Conservation (phyloP, 2,113 vertebrate genomes). For the Trichomycterus rosablanca region DNA sequence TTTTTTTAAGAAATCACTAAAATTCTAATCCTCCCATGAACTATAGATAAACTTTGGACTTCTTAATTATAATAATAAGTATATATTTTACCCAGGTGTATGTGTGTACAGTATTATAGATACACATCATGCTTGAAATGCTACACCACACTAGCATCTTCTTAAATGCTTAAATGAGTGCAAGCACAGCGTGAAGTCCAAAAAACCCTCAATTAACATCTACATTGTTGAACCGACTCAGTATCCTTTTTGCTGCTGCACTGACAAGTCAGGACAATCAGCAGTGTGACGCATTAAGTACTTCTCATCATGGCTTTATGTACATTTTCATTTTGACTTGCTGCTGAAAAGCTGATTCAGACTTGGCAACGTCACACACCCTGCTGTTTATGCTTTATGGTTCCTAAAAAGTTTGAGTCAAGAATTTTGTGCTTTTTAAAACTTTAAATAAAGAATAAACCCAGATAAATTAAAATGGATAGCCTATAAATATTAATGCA, state of each 20-base stretch:
- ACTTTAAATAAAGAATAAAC: constrained; percentile 2
- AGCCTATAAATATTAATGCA: constrained; percentile 28
- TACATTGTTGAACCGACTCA: background rate
- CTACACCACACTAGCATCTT: constrained; percentile 9
- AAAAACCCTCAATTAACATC: background rate
- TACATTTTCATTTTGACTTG: background rate
- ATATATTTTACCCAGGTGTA: too few relatives aligned
- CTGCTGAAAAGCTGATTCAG: background rate
- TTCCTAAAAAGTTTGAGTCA: background rate
- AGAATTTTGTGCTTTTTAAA: background rate
- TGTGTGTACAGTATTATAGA: background rate
- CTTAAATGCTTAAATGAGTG: constrained; percentile 4
- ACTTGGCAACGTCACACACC: background rate
- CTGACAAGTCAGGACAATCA: constrained; percentile 12
- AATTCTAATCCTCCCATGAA: too few relatives aligned
- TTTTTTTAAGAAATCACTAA: too few relatives aligned
- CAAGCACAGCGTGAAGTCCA: constrained; percentile 8
- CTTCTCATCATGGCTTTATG: constrained; percentile 5
- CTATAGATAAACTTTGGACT: too few relatives aligned
- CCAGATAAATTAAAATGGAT: constrained; percentile 22
- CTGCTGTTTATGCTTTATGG: background rate
- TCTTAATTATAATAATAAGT: too few relatives aligned
- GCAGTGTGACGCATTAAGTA: background rate
- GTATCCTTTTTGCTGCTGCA: background rate
- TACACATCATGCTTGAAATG: constrained; percentile 7